Conservation (phyloP, 2,797 vertebrate genomes). For the Ara ararauna region DNA sequence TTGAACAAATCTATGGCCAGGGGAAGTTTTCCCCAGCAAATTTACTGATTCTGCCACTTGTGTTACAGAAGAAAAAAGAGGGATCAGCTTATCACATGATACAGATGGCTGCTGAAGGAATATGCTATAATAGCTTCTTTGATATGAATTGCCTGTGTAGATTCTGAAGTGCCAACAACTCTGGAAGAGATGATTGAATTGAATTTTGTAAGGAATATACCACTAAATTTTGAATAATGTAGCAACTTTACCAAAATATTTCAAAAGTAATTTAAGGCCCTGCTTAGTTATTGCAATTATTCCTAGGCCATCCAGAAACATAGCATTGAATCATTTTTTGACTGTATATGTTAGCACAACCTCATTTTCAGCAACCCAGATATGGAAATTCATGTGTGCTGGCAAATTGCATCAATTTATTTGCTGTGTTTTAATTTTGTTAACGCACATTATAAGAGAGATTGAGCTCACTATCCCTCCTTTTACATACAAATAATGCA, state of each 20-base stretch:
- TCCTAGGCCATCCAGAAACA: slow-evolving; percentile 16
- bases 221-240: background rate
- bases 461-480: background rate
- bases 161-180: slow-evolving; percentile 40
- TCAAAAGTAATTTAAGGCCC: slow-evolving; percentile 34
- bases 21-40: slow-evolving; percentile 41
- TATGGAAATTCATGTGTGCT: slow-evolving; percentile 14
- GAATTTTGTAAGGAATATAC: slow-evolving; percentile 40
- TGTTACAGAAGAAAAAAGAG: slow-evolving; percentile 43
- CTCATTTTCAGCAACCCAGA: background rate
- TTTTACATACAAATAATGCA: slow-evolving; percentile 52
- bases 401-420: slow-evolving; percentile 64
- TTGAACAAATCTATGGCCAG: slow-evolving; percentile 53
- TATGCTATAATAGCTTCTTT: background rate
- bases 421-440: slow-evolving; percentile 66
- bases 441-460: slow-evolving; percentile 33
- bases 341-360: background rate
- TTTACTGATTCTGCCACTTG: background rate
- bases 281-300: slow-evolving; percentile 51
- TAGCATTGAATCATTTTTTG: slow-evolving; percentile 22
- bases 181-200: slow-evolving; percentile 16
- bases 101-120: slow-evolving; percentile 43
- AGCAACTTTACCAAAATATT: slow-evolving; percentile 24
- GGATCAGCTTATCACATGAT: slow-evolving; percentile 37
- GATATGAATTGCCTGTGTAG: slow-evolving; percentile 54